These are phyloP conservation scores for Onychostruthus taczanowskii DNA, from an alignment of 2,113 vertebrate species.

Conservation along the genomic window DNA sequence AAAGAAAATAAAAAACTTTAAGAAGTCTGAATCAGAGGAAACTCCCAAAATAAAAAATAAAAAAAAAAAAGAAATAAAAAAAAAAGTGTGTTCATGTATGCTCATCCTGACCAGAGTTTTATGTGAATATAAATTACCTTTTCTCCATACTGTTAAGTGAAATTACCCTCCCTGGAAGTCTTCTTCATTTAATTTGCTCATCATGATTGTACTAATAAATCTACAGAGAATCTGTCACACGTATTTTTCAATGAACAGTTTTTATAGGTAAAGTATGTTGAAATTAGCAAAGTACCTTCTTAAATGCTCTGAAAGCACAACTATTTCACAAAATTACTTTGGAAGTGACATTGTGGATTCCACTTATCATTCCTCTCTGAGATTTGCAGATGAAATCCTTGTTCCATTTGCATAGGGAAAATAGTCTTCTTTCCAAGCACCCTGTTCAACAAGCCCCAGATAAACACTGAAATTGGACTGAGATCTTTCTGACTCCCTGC, in stretches of 20 bases:
- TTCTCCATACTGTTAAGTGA: constrained; percentile 19
- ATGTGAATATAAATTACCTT: constrained; percentile 19
- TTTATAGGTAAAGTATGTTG: background rate
- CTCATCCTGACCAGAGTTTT: background rate
- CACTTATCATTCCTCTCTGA: background rate
- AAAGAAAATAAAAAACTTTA: background rate
- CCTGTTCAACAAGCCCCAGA: background rate
- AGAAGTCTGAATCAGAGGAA: background rate
- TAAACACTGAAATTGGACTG: background rate
- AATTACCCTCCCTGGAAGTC: constrained; percentile 32
- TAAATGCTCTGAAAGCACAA: background rate
- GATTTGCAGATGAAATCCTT: background rate
- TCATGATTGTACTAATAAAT: background rate
- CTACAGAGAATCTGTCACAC: background rate
- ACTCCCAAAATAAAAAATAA: background rate
- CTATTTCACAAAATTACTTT: background rate
- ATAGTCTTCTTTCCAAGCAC: background rate
- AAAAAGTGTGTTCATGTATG: background rate
- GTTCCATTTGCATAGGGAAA: background rate
- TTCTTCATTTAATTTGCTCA: constrained; percentile 33
- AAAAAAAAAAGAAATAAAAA: background rate
- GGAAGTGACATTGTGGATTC: background rate
- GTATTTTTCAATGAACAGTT: background rate
- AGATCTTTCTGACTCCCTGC: background rate
- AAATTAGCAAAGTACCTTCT: background rate